phyloP scores from a whole-genome alignment of 2,797 vertebrate species.

The Oreochromis mossambicus region DNA sequence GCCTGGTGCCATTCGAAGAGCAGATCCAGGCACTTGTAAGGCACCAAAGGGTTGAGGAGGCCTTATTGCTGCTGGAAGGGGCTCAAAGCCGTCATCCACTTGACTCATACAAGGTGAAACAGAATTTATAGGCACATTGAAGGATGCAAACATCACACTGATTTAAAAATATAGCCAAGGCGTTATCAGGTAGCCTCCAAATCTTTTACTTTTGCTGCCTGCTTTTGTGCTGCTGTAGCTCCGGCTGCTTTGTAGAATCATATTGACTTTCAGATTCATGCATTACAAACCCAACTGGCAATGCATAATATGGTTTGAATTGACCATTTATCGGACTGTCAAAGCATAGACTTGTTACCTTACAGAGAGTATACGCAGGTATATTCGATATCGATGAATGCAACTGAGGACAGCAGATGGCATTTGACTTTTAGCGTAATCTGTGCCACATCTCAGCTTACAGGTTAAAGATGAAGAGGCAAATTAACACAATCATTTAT shows the following conservation, averaged over 20 bases:
- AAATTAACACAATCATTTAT: not conserved
- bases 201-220: not conserved
- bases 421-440: constrained; percentile 42
- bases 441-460: constrained; percentile 20
- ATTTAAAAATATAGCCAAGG: not conserved
- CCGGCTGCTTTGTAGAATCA: not conserved
- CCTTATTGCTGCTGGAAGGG: constrained; percentile 60
- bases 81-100: constrained; percentile 41
- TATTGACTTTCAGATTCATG: not conserved
- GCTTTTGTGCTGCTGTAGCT: not conserved
- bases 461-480: constrained; percentile 14
- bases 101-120: constrained; percentile 59
- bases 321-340: constrained; percentile 21
- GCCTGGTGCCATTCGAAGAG: constrained; percentile 53
- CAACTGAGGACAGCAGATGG: constrained; percentile 42
- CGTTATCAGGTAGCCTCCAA: not conserved
- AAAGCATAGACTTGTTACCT: not conserved
- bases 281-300: not conserved
- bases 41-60: constrained; percentile 58
- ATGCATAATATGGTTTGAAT: not conserved
- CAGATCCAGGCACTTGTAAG: constrained; percentile 66
- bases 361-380: not conserved
- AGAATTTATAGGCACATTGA: not conserved
- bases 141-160: not conserved
- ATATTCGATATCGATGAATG: constrained; percentile 25